Evolutionary conservation across 64 coral and sea anemone species (phyloP).

Genomic region (Astreopora myriophthalma): DNA sequence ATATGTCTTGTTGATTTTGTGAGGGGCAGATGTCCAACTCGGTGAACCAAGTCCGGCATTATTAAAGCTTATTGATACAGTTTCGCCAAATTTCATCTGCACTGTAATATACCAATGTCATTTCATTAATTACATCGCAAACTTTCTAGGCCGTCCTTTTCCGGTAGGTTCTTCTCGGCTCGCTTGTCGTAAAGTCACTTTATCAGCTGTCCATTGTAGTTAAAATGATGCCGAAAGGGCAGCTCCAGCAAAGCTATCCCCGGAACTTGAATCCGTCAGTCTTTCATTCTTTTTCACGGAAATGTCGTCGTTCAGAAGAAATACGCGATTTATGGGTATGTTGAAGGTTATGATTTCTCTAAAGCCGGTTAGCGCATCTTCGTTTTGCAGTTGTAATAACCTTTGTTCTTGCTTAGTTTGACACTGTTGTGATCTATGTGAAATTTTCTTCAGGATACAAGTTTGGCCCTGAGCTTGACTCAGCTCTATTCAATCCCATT

Average conservation of each 20-base stretch:
- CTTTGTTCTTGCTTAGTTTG: neutral
- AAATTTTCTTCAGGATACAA: neutral
- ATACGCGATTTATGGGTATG: too few species aligned
- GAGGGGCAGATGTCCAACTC: neutral
- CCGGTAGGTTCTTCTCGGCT: constrained; percentile 2
- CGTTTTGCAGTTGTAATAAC: neutral
- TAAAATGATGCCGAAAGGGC: neutral
- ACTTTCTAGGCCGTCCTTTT: neutral
- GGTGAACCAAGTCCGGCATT: neutral
- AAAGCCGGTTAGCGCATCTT: too few species aligned
- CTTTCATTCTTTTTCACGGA: too few species aligned
- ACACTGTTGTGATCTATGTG: neutral
- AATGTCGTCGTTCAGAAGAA: too few species aligned
- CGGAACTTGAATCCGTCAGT: too few species aligned
- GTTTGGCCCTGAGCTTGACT: neutral
- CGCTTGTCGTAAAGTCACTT: neutral
- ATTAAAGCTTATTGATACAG: constrained; percentile 18
- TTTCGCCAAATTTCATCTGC: constrained; percentile 27
- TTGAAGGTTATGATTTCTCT: too few species aligned
- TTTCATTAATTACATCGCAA: constrained; percentile 40
- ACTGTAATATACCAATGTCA: constrained; percentile 1
- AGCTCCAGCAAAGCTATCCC: too few species aligned
- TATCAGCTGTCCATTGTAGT: neutral
- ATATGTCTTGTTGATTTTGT: neutral
- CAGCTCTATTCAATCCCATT: neutral